Evolutionary conservation across 1,140 invertebrate genomes (phyloP).

Genomic region (Nomia melanderi): DNA sequence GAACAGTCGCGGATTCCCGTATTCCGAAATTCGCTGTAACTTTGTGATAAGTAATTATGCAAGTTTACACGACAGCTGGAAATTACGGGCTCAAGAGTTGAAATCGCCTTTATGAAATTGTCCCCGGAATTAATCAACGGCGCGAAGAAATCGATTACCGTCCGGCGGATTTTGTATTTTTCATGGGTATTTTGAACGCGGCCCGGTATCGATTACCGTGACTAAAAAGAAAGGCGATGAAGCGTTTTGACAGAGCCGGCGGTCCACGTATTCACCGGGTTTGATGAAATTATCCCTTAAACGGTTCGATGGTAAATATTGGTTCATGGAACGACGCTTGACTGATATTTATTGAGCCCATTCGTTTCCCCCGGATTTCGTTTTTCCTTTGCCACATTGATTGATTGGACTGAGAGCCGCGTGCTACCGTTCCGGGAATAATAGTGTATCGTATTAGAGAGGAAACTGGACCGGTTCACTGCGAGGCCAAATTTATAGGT

Average conservation of each 20-base stretch:
- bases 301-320: conserved; percentile 16
- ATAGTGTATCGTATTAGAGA: conserved; percentile 39
- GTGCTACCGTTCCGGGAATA: conserved; percentile 9
- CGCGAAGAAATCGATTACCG: no score
- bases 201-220: neutral
- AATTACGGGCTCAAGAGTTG: no score
- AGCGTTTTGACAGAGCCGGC: neutral
- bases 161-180: no score
- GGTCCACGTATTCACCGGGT: neutral
- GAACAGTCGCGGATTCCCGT: no score
- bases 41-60: no score
- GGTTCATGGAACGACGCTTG: conserved; percentile 16
- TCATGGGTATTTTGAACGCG: no score
- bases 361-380: conserved; percentile 20
- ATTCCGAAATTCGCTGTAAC: no score
- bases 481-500: conserved; percentile 23
- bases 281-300: conserved; percentile 12
- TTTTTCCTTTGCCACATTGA: conserved; percentile 24
- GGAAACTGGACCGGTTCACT: conserved; percentile 11
- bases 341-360: conserved; percentile 31
- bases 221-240: neutral
- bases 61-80: no score
- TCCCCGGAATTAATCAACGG: no score
- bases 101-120: no score
- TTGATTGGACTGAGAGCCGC: conserved; percentile 5